Conservation (phyloP, 2,888 invertebrate genomes). For the Tiliacea aurago region DNA sequence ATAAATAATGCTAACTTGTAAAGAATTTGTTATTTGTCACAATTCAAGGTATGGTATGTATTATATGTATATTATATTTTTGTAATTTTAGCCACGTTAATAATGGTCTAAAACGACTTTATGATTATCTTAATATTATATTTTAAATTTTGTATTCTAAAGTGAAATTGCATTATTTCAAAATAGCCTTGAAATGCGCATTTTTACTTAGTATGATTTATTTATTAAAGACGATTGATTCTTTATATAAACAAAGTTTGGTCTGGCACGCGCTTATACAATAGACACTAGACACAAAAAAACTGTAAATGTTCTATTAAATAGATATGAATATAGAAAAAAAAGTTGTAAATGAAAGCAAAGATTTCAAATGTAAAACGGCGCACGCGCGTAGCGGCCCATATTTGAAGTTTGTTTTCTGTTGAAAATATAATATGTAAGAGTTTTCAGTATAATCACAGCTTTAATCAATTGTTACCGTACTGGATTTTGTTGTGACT, state of each 20-base stretch:
- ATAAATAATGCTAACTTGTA: conserved; percentile 5
- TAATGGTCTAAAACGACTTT: background rate
- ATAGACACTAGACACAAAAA: background rate
- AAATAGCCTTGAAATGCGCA: background rate
- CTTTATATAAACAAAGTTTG: background rate
- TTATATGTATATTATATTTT: conserved; percentile 5
- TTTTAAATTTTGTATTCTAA: background rate
- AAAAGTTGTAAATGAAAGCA: background rate
- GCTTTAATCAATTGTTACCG: background rate
- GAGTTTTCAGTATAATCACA: conserved; percentile 2
- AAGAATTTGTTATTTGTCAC: conserved; percentile 21
- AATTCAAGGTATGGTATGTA: background rate
- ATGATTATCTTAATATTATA: background rate
- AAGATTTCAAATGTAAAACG: background rate
- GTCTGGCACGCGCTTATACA: background rate
- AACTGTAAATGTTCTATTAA: background rate
- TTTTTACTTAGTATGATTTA: background rate
- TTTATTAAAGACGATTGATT: background rate
- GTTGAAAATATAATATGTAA: conserved; percentile 15
- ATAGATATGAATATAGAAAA: background rate
- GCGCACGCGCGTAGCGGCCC: background rate
- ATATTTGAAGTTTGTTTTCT: background rate
- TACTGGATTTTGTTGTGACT: background rate
- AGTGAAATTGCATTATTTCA: conserved; percentile 12
- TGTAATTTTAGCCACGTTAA: background rate